Base-by-base conservation (phyloP, 2,888 invertebrate genomes). In the Allolobophora icterica region DNA sequence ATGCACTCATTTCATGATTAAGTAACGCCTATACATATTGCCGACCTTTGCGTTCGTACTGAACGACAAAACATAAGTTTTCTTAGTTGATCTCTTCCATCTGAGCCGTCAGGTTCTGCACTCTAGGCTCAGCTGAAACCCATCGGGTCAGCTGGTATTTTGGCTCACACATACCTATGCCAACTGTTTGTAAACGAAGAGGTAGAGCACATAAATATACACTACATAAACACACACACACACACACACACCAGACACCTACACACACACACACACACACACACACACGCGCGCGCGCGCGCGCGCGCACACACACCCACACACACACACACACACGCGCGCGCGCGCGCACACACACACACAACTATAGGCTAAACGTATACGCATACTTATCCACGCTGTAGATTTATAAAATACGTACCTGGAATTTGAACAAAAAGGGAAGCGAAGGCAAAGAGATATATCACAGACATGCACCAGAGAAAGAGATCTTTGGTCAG, bases 371-470 rank as follows among this genome's bases (percentile, higher is more conserved):
- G 38, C 38, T 38, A 38, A 3, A 38, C 38, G 38, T 5, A 8
- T 38, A 38, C 38, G 52, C 58, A 42, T 84, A 84, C 34, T n/a
- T 91, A 38, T 90, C n/a, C 24, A 40, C 30, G 38, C 30, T 6
- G 17, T 84, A 84, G 30, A 90, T 33, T 3, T 90, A 52, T 90
- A 40, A 33, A 24, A 40, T 35, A 89, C 92, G 91, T 89, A 97
- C 97, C 97, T 94, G 97, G 97, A 93, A 97, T 97, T 95, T 97
- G 97, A 91, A 97, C 96, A 95, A 97, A 97, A 93, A 97, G 96
- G 34, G 97, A 97, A 91, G 97, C 95, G 95, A 97, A 97, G 33
- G 97, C 97, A 93, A 97, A 96, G 91, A 97, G 95, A 94, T 97
- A 97, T 35, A 91, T 90, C n/a, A 91, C 87, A 34, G 91, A 91